Evolutionary conservation across 1,140 invertebrate species (phyloP).

Genomic region (Habropoda laboriosa): DNA sequence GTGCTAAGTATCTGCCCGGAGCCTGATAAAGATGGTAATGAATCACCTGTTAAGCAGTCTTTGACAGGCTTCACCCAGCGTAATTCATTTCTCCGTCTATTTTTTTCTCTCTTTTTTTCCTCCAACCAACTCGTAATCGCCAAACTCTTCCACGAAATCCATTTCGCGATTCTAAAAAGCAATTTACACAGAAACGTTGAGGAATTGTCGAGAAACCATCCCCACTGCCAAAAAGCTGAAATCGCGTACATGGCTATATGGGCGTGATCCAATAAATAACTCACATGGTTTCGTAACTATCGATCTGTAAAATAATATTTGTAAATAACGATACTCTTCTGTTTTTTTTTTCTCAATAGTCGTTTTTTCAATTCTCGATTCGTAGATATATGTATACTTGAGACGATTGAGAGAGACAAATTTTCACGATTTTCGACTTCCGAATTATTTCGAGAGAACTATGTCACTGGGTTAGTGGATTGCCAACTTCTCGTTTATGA

Average conservation of each 20-base stretch:
- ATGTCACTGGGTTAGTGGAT: neutral
- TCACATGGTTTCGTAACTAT: conserved; percentile 32
- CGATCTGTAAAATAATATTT: conserved; percentile 7
- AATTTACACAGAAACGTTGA: neutral
- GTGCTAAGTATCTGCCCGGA: neutral
- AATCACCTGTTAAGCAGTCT: conserved; percentile 23
- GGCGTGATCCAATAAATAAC: conserved; percentile 39
- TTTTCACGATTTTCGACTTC: neutral
- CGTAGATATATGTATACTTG: no score
- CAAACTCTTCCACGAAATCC: neutral
- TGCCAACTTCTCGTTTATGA: neutral
- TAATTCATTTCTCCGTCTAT: conserved; percentile 3
- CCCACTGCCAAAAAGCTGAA: neutral
- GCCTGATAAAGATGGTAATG: neutral
- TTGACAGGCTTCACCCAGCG: conserved; percentile 1
- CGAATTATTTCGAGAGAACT: neutral
- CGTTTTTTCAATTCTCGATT: no score
- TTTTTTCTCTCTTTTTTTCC: neutral
- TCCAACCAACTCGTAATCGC: neutral
- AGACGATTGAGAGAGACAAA: neutral
- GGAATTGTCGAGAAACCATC: neutral
- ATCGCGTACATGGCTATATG: neutral
- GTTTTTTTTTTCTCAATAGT: neutral
- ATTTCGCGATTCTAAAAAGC: no score
- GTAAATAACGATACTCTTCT: neutral